phyloP scores from a whole-genome alignment of 1,140 invertebrate genomes.

The Heliconius melpomene region DNA sequence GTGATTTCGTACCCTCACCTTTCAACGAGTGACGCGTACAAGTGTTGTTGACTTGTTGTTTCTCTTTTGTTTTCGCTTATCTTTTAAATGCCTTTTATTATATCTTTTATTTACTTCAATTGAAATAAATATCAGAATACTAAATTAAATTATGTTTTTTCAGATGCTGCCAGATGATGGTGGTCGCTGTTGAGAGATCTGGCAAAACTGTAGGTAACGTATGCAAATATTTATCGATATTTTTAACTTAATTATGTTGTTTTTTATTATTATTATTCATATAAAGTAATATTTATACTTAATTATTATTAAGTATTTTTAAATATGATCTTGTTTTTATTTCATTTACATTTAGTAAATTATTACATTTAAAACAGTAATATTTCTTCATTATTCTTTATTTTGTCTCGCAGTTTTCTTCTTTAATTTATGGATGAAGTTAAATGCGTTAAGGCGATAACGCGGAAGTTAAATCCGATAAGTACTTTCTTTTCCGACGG shows the following conservation, averaged over 20 bases:
- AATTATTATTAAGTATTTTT: not conserved
- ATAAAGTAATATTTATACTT: not conserved
- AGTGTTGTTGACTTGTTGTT: slow-evolving; percentile 76
- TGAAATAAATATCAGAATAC: slow-evolving; percentile 25
- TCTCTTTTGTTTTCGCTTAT: slow-evolving; percentile 65
- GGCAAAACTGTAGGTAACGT: slow-evolving; percentile 36
- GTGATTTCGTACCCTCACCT: slow-evolving; percentile 56
- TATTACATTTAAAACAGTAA: not conserved
- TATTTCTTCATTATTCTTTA: not conserved
- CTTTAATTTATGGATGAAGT: slow-evolving; percentile 1
- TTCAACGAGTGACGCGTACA: slow-evolving; percentile 60
- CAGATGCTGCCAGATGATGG: slow-evolving; percentile 44
- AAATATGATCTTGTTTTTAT: not conserved
- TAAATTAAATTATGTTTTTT: slow-evolving; percentile 46
- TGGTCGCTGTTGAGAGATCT: not conserved
- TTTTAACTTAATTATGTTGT: slow-evolving; percentile 19
- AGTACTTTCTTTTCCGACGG: slow-evolving; percentile 1
- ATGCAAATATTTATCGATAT: slow-evolving; percentile 20
- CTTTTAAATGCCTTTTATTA: slow-evolving; percentile 42
- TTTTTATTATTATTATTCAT: slow-evolving; percentile 22
- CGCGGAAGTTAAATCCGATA: not conserved
- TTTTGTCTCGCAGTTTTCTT: not conserved
- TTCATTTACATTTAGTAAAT: no score
- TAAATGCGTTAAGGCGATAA: not conserved
- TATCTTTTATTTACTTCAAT: slow-evolving; percentile 23